Evolutionary conservation across 2,113 vertebrate genomes (phyloP), one percentile per base, ranked within the genome.

Genomic region (Sander lucioperca): DNA sequence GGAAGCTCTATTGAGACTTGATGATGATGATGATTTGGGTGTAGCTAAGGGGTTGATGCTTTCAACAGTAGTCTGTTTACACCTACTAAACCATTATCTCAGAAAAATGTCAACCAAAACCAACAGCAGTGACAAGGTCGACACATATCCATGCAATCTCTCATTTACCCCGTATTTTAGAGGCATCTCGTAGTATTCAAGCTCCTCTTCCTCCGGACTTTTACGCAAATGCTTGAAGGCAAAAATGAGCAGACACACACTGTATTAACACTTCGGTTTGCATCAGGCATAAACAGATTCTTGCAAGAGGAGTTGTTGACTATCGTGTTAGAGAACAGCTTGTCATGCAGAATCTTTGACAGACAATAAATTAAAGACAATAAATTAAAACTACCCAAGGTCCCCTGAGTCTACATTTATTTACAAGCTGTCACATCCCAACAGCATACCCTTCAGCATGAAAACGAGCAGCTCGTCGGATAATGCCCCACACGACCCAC

Each of bases 191-290:
- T 88, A 91, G 86, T 86, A 90, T 70, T 91, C 85, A 6, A 65
- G 84, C 15, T 90, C 84, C 30, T 92, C 94, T 83, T 94, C 92
- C 15, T 88, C 90, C 10, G 65, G 69, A 76, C 30, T 68, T 74
- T 61, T 72, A 67, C 2, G 23, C 66, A 81, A 57, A 53, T 59
- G 70, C 88, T 93, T 92, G n/a, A 88, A 81, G 65, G 70, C 68
- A 89, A 70, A 91, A 77, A 91, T 69, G 69, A 74, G 50, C 66
- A 87, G 18, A 86, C 18, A 25, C 47, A 61, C 6, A 48, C n/a
- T 47, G 53, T 23, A 68, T 86, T 39, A 86, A 63, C 50, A 64
- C 33, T 63, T 69, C 33, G 23, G 19, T 64, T 79, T 36, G 45
- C 23, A 14, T 50, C 1, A 1, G 23, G 19, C 8, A 11, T 9